These are phyloP conservation scores for Zaprionus inermis DNA, from an alignment of 1,140 invertebrate genomes.

Conservation along the genomic window DNA sequence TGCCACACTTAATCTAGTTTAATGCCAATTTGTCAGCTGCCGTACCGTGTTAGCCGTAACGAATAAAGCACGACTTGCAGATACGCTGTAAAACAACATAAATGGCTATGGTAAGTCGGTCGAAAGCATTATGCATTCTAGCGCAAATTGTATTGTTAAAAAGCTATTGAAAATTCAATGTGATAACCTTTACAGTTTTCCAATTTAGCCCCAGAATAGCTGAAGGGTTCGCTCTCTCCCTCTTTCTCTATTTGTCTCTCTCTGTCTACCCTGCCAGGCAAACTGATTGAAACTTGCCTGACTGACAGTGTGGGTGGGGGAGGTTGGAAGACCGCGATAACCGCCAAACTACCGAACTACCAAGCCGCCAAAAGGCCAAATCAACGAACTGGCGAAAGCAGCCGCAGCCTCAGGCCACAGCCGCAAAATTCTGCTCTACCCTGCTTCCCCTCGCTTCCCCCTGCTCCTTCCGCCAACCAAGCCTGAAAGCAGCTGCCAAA, in stretches of 20 bases:
- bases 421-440: background rate
- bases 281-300: slow-evolving; percentile 22
- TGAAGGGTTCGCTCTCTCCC: no score
- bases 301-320: background rate
- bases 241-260: no score
- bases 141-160: background rate
- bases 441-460: background rate
- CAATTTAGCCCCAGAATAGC: background rate
- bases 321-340: slow-evolving; percentile 3
- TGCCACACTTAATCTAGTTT: background rate
- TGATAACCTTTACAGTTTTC: background rate
- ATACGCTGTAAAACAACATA: background rate
- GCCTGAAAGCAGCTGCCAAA: slow-evolving; percentile 38
- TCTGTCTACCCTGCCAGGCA: no score
- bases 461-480: background rate
- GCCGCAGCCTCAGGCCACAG: background rate
- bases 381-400: background rate
- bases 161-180: background rate
- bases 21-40: slow-evolving; percentile 1
- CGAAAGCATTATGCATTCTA: no score
- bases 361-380: slow-evolving; percentile 8
- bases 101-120: no score
- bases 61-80: background rate
- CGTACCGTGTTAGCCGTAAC: background rate
- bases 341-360: slow-evolving; percentile 12